Evolutionary conservation across 2,113 vertebrate species (phyloP), one percentile per base, ranked within the genome.

Genomic region (Neodon shergylaensis): DNA sequence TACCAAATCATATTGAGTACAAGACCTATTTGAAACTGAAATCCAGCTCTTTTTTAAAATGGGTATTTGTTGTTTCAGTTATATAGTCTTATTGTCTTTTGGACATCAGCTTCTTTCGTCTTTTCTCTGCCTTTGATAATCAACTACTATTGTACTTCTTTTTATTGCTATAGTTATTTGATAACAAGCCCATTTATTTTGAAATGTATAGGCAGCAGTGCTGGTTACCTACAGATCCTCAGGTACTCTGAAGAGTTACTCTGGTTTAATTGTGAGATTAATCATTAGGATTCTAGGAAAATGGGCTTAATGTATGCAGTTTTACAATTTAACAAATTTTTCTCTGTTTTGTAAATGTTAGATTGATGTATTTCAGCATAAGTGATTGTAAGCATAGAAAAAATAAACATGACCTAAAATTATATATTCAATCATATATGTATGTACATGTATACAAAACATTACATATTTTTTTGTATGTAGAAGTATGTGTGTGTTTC

Each of bases 301-400:
- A 82, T 21, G n/a, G 31, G 10, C 6, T 61, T 16, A 77, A 66
- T 81, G 79, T 33, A 83, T 61, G 82, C 31, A 58, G 21, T 54
- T 85, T 61, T 63, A 88, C 21, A 72, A 90, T 61, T 79, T 87
- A 94, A 63, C 54, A 92, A 61, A 91, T 26, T 63, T 61, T 28
- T 16, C 58, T 31, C 16, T 65, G 54, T 84, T 74, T 83, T 6
- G 22, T 22, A 91, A 91, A 95, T 49, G 42, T 88, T 74, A 22
- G 9, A 42, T 14, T 54, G 8, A 36, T 17, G 19, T 1, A 74
- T 88, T 93, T 79, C 21, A 83, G 58, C 2, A 10, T 42, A 87
- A 72, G 2, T 42, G 33, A 88, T 73, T 92, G 58, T 65, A 26
- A 70, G 24, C 79, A n/a, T 8, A 73, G 28, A 39, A 52, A 39